These are phyloP conservation scores for Dendropsophus ebraccatus DNA, from an alignment of 2,113 vertebrate genomes.

Conservation along the genomic window DNA sequence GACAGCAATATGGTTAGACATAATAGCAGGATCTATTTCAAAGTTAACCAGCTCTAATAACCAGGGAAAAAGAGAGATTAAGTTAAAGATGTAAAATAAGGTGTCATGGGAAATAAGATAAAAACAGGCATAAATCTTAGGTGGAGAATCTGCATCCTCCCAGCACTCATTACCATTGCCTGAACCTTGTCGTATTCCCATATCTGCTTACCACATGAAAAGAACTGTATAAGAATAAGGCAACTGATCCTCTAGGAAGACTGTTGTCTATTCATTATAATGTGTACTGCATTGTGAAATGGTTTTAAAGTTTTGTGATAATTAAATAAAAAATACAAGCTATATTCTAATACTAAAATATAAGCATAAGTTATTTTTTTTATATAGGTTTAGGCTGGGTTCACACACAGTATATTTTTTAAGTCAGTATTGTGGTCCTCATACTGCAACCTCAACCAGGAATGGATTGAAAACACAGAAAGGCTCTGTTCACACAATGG, in stretches of 20 bases:
- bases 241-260: constrained; percentile 1
- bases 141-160: not conserved
- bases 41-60: constrained; percentile 11
- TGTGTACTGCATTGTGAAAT: constrained; percentile 12
- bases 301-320: not conserved
- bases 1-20: not conserved
- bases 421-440: no score
- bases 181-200: constrained; percentile 22
- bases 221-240: not conserved
- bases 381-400: not conserved
- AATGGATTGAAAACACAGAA: no score
- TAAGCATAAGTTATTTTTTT: not conserved
- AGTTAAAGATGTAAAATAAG: not conserved
- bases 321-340: not conserved
- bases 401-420: no score
- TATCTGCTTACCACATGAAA: constrained; percentile 42
- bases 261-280: constrained; percentile 11
- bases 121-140: constrained; percentile 10
- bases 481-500: no score
- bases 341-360: not conserved
- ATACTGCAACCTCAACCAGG: no score
- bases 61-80: not conserved
- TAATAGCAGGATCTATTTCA: not conserved
- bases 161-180: constrained; percentile 33
- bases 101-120: constrained; percentile 25